Conservation (phyloP, 2,888 invertebrate genomes). For the Pristionchus exspectatus region DNA sequence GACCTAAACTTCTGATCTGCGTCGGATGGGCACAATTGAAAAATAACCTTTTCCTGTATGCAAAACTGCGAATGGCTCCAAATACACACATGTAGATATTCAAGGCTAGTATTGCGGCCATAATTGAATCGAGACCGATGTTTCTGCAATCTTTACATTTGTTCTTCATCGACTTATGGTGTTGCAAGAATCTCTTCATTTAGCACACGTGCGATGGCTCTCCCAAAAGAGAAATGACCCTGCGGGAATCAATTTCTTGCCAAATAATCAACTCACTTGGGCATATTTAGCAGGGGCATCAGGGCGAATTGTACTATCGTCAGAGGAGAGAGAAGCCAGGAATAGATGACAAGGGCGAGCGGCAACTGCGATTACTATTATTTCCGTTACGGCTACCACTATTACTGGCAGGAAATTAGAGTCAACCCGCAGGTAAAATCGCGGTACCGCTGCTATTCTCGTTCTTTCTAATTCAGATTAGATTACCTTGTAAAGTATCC, state of each 20-base stretch:
- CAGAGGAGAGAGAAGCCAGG: not conserved
- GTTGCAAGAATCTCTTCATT: too few species aligned
- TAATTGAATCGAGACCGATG: constrained; percentile 88
- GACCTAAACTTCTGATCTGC: not conserved
- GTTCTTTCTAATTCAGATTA: too few species aligned
- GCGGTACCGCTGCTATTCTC: too few species aligned
- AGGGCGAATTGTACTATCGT: not conserved
- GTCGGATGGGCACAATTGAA: not conserved
- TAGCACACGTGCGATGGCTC: too few species aligned
- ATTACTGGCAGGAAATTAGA: too few species aligned
- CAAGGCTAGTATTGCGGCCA: constrained; percentile 90
- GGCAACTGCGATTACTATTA: not conserved
- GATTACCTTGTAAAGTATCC: constrained; percentile 74
- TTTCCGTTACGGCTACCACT: too few species aligned
- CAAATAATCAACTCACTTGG: not conserved
- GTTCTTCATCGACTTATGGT: too few species aligned
- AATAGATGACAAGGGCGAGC: not conserved
- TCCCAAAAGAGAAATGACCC: not conserved
- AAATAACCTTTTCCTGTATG: constrained; percentile 80
- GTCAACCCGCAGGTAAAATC: too few species aligned
- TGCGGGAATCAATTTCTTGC: too few species aligned
- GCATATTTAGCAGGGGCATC: not conserved
- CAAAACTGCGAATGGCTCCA: constrained; percentile 96
- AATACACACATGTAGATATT: constrained; percentile 98
- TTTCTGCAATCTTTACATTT: not conserved